Conservation (phyloP, 2,113 vertebrate genomes). For the Gracilinanus agilis region DNA sequence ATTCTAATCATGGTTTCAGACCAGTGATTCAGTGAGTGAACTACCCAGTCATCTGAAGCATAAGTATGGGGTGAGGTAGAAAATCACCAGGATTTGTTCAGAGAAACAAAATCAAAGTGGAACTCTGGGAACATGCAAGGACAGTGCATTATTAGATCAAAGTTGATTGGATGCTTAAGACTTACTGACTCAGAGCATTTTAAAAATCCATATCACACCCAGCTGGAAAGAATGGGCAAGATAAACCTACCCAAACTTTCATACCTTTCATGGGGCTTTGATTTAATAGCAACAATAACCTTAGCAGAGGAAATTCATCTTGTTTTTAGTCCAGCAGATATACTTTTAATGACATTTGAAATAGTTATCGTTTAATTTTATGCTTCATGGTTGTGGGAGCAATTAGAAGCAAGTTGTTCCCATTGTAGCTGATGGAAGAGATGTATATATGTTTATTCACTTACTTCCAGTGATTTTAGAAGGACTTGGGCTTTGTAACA, state of each 20-base stretch:
- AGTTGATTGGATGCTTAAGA: constrained; percentile 32
- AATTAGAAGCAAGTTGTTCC: constrained; percentile 64
- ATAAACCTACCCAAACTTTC: constrained; percentile 43
- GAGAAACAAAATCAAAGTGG: constrained; percentile 57
- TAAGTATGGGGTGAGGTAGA: background rate
- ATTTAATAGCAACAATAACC: constrained; percentile 61
- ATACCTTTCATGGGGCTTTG: constrained; percentile 41
- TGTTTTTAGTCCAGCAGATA: constrained; percentile 57
- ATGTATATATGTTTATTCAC: background rate
- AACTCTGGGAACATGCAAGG: background rate
- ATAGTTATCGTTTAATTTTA: constrained; percentile 52
- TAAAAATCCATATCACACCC: constrained; percentile 25
- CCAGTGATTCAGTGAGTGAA: constrained; percentile 44
- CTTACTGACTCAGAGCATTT: constrained; percentile 22
- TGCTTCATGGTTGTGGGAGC: background rate
- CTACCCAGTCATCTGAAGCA: background rate
- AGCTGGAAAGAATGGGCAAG: constrained; percentile 17
- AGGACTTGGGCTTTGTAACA: constrained; percentile 22
- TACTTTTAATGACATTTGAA: constrained; percentile 51
- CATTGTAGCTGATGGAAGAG: constrained; percentile 38
- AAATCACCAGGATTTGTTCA: constrained; percentile 44
- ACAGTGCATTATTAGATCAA: constrained; percentile 46
- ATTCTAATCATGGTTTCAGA: constrained; percentile 6
- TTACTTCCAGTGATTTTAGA: constrained; percentile 31
- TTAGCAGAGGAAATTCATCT: constrained; percentile 55